These are phyloP conservation scores for Pammene aurita DNA, from an alignment of 2,888 invertebrate species.

Conservation along the genomic window DNA sequence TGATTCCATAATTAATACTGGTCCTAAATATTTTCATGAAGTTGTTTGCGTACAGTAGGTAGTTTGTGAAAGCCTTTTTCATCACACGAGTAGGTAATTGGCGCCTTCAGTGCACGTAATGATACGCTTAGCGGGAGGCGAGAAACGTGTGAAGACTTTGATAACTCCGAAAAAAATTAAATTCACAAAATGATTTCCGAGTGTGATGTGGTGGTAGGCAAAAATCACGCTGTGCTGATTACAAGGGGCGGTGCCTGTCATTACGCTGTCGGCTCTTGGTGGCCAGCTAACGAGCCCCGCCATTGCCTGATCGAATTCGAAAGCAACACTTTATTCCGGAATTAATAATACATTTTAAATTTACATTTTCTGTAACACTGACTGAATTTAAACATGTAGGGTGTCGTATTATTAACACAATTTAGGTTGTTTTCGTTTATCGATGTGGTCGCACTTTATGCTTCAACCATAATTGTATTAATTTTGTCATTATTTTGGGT, in stretches of 20 bases:
- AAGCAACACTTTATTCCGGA: conserved; percentile 44
- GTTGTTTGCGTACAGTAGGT: conserved; percentile 46
- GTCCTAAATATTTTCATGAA: conserved; percentile 37
- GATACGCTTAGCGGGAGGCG: conserved; percentile 68
- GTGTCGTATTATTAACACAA: conserved; percentile 19
- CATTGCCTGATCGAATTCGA: conserved; percentile 44
- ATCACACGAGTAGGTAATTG: conserved; percentile 68
- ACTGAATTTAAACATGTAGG: conserved; percentile 24
- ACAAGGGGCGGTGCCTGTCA: conserved; percentile 73
- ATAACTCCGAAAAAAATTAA: conserved; percentile 68
- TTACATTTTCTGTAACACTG: conserved; percentile 24
- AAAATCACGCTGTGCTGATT: conserved; percentile 69
- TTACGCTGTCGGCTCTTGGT: conserved; percentile 63
- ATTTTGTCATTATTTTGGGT: conserved; percentile 2
- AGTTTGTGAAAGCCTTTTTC: conserved; percentile 62
- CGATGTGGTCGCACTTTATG: neutral
- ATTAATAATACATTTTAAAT: conserved; percentile 37
- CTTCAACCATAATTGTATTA: neutral
- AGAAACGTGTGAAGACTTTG: conserved; percentile 68
- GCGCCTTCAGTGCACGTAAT: conserved; percentile 65
- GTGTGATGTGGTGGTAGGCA: conserved; percentile 74
- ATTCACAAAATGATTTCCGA: conserved; percentile 70
- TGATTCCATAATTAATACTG: conserved; percentile 28
- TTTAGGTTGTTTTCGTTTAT: conserved; percentile 10
- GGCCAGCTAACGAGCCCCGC: conserved; percentile 64